These are phyloP conservation scores for Anneissia japonica DNA, from an alignment of 35 echinoderm and acorn worm genomes.

Conservation along the genomic window DNA sequence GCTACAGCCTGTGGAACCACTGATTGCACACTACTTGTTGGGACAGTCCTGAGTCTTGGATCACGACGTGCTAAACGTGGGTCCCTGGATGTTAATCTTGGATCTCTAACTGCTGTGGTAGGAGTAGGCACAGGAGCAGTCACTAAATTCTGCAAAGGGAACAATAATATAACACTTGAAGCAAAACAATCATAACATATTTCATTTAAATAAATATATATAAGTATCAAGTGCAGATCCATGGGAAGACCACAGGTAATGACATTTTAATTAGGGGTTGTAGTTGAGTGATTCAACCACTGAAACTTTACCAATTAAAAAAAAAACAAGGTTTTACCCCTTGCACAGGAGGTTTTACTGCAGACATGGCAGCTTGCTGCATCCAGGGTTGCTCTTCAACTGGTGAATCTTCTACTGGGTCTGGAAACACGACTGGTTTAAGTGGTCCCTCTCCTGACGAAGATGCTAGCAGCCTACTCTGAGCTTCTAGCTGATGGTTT, in stretches of 20 bases:
- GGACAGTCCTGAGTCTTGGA: neutral
- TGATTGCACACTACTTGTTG: neutral
- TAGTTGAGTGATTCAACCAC: no score
- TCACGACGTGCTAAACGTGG: slow-evolving; percentile 36
- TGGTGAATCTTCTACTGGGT: slow-evolving; percentile 12
- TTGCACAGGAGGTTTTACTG: neutral
- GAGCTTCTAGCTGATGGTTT: slow-evolving; percentile 17
- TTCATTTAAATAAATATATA: no score
- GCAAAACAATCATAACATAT: no score
- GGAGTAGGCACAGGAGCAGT: slow-evolving; percentile 18
- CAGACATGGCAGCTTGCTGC: slow-evolving; percentile 5
- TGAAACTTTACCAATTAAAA: no score
- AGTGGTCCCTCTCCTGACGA: neutral
- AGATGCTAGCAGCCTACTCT: neutral
- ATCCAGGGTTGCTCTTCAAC: neutral
- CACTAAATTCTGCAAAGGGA: neutral
- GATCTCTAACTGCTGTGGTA: slow-evolving; percentile 38
- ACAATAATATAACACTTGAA: neutral
- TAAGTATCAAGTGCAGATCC: no score
- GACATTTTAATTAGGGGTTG: no score
- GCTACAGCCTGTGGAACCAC: neutral
- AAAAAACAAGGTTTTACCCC: neutral
- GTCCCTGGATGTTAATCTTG: slow-evolving; percentile 65
- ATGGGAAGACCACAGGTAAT: no score
- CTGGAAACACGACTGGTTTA: neutral